A percentile compares a stretch with the other conserved stretches of the same genome.
These are phyloP conservation scores for Drosophila mercatorum DNA, from an alignment of 2,888 invertebrate genomes.

Conservation along the genomic window DNA sequence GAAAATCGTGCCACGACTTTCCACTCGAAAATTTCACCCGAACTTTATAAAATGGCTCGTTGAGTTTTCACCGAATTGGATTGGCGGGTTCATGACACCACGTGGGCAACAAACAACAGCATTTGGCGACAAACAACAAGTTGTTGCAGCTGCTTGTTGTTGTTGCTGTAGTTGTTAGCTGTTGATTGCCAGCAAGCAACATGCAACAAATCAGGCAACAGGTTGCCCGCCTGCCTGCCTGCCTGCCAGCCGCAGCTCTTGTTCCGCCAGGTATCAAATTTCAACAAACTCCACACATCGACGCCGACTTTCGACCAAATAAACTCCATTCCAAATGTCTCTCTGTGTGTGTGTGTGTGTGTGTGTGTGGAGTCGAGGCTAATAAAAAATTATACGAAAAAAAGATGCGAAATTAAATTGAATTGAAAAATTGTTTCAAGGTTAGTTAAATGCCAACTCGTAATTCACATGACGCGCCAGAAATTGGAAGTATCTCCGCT, in stretches of 20 bases:
- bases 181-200: conserved; percentile 56
- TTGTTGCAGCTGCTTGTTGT: conserved; percentile 25
- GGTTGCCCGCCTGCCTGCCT: conserved; percentile 35
- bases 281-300: conserved; percentile 36
- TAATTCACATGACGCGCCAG: conserved; percentile 57
- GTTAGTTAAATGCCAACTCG: conserved; percentile 60
- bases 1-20: conserved; percentile 56
- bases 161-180: conserved; percentile 29
- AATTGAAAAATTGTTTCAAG: conserved; percentile 54
- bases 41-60: conserved; percentile 45
- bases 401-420: not conserved
- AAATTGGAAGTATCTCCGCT: conserved; percentile 41
- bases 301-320: conserved; percentile 40
- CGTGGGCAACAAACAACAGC: conserved; percentile 64
- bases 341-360: too few relatives aligned
- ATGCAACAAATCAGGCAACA: conserved; percentile 66
- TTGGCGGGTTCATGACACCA: conserved; percentile 76
- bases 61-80: conserved; percentile 63
- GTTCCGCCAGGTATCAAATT: conserved; percentile 60
- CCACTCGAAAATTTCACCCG: conserved; percentile 53
- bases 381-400: conserved; percentile 7
- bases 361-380: not conserved
- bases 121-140: conserved; percentile 62
- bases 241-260: conserved; percentile 20
- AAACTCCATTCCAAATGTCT: conserved; percentile 9